Conservation (phyloP, 2,888 invertebrate genomes). For the Anoncus sp. region DNA sequence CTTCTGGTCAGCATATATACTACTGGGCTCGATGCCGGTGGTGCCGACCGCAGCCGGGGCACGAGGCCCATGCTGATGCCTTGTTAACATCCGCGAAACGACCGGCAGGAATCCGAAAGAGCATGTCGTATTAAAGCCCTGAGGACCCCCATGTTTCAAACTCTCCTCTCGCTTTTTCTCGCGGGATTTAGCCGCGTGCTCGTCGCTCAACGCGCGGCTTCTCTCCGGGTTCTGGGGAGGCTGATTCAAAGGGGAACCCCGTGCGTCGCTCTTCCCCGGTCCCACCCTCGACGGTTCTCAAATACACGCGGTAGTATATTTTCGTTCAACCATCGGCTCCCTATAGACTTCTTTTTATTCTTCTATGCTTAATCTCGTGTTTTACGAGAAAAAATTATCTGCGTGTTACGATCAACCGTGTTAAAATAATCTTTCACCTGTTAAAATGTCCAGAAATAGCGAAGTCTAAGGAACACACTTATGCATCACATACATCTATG, state of each 20-base stretch:
- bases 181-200: slow-evolving; percentile 36
- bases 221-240: slow-evolving; percentile 33
- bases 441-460: slow-evolving; percentile 26
- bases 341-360: slow-evolving; percentile 7
- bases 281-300: slow-evolving; percentile 17
- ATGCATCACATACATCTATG: neutral
- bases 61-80: slow-evolving; percentile 81
- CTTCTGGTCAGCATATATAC: slow-evolving; percentile 52
- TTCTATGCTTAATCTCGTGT: slow-evolving; percentile 18
- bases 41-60: slow-evolving; percentile 74
- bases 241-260: slow-evolving; percentile 48
- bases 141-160: slow-evolving; percentile 53
- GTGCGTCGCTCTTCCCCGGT: slow-evolving; percentile 25
- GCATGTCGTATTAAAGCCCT: slow-evolving; percentile 79
- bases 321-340: slow-evolving; percentile 35
- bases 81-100: slow-evolving; percentile 82
- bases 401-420: slow-evolving; percentile 58
- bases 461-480: neutral
- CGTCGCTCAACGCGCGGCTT: slow-evolving; percentile 43
- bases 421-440: slow-evolving; percentile 47
- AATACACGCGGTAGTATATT: slow-evolving; percentile 48
- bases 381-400: slow-evolving; percentile 43
- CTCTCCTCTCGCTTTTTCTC: slow-evolving; percentile 52
- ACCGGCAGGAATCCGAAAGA: slow-evolving; percentile 81
- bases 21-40: slow-evolving; percentile 55